Percentiles rank a stretch among this genome's conserved stretches.
Evolutionary conservation across 2,888 invertebrate genomes (phyloP).

Genomic region (Scaptodrosophila latifasciaeformis): DNA sequence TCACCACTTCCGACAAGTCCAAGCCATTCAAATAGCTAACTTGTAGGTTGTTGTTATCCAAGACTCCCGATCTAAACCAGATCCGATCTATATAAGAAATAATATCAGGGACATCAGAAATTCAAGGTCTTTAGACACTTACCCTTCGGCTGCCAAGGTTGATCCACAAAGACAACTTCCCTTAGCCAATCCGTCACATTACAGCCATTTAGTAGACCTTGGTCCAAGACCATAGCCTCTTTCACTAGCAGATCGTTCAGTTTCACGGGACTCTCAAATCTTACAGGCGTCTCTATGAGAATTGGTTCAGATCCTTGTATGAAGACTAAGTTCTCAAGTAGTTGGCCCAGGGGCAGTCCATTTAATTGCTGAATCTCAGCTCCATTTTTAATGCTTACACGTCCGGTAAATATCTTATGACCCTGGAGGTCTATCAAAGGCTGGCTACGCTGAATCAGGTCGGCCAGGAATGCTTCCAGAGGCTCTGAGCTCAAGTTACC

Average conservation of each 20-base stretch:
- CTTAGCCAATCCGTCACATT: constrained; percentile 73
- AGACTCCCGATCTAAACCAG: constrained; percentile 73
- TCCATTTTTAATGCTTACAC: constrained; percentile 65
- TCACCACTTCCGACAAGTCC: constrained; percentile 75
- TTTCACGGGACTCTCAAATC: constrained; percentile 70
- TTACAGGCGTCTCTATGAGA: constrained; percentile 65
- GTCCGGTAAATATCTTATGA: constrained; percentile 66
- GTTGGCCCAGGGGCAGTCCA: constrained; percentile 67
- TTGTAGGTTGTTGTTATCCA: constrained; percentile 74
- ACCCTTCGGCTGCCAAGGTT: constrained; percentile 52
- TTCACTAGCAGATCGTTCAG: constrained; percentile 49
- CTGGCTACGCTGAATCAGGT: constrained; percentile 61
- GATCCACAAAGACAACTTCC: constrained; percentile 75
- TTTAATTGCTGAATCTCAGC: constrained; percentile 68
- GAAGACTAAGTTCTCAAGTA: constrained; percentile 73
- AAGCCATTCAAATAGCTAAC: constrained; percentile 76
- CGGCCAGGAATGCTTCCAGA: constrained; percentile 57
- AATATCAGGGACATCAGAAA: not conserved
- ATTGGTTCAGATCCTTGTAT: constrained; percentile 59
- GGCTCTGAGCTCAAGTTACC: constrained; percentile 56
- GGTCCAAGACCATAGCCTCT: constrained; percentile 54
- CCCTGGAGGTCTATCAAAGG: constrained; percentile 47
- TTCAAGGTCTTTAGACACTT: constrained; percentile 9
- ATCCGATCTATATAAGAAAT: constrained; percentile 68
- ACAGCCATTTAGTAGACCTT: constrained; percentile 69